These are phyloP conservation scores for Centropus unirufus DNA, from an alignment of 2,113 vertebrate species.

Conservation along the genomic window DNA sequence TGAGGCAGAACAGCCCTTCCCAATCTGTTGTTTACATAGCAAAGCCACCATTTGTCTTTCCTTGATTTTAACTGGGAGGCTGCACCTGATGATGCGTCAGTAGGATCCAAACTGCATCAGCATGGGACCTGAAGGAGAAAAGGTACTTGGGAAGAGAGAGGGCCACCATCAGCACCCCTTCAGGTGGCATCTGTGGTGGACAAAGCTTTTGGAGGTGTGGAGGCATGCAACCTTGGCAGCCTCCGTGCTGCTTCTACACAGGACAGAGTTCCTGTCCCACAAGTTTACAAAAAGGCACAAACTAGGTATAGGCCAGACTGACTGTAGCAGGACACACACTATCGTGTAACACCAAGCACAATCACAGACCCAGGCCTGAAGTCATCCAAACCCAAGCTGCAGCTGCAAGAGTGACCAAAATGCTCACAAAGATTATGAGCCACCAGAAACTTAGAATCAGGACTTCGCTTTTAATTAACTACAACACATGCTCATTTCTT, in stretches of 20 bases:
- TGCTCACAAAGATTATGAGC: neutral
- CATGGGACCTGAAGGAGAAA: neutral
- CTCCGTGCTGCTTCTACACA: fast-evolving
- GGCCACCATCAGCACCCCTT: neutral
- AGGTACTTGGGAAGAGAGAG: neutral
- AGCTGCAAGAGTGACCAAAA: neutral
- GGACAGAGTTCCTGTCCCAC: neutral
- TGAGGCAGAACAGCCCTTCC: neutral
- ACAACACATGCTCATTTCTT: neutral
- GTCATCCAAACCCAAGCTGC: neutral
- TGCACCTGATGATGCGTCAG: fast-evolving
- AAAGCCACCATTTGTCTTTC: neutral
- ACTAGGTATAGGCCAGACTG: neutral
- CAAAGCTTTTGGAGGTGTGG: neutral
- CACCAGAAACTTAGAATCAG: neutral
- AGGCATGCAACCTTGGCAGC: neutral
- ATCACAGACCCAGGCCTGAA: neutral
- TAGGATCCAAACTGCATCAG: neutral
- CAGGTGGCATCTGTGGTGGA: neutral
- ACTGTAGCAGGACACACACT: neutral
- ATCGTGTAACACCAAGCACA: fast-evolving
- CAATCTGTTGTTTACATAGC: neutral
- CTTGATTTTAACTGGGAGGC: neutral
- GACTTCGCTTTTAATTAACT: neutral
- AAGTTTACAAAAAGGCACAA: neutral